Evolutionary conservation across 2,888 invertebrate species (phyloP), one percentile per base, ranked within the genome.

Genomic region (Pristionchus japonicus): DNA sequence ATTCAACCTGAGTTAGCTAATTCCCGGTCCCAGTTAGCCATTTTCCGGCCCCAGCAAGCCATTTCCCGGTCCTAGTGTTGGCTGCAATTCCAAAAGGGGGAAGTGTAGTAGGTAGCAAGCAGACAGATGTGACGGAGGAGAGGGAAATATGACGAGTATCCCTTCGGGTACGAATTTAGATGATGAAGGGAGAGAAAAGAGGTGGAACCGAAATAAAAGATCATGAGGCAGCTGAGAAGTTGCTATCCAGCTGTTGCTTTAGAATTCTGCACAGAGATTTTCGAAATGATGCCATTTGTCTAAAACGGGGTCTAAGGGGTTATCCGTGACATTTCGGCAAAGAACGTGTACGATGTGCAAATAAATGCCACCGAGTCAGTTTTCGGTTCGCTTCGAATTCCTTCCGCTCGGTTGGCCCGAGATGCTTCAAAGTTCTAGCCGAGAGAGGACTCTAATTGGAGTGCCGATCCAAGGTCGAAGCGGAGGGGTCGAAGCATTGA

Each of bases 361-460:
- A 31, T 3, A 67, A 57, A 67, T 67, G 64, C 64, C 64, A 67
- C 15, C 64, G 31, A 34, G 70, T 70, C 13, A 37, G 31, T 40
- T 37, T 17, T 37, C 37, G 70, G 37, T 70, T 34, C 34, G n/a
- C 34, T 70, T 70, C 17, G 70, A 70, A 70, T 70, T 70, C 31
- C 4, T 7, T 37, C 17, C 43, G 43, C 77, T 27, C 77, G 77
- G 47, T 77, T 77, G 77, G n/a, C 1, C n/a, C 77, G 34, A n/a
- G n/a, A 34, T 37, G 70, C 70, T 70, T 70, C 70, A 70, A 70
- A 70, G 70, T 70, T 70, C 70, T 70, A 70, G 37, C 37, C 70
- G 70, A 70, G 17, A n/a, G n/a, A n/a, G n/a, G n/a, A 4, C 70
- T 15, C 3, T 70, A 70, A 70, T 70, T 70, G 70, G 17, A 37